Evolutionary conservation across 2,888 invertebrate genomes (phyloP).

Genomic region (Oscheius myriophilus): DNA sequence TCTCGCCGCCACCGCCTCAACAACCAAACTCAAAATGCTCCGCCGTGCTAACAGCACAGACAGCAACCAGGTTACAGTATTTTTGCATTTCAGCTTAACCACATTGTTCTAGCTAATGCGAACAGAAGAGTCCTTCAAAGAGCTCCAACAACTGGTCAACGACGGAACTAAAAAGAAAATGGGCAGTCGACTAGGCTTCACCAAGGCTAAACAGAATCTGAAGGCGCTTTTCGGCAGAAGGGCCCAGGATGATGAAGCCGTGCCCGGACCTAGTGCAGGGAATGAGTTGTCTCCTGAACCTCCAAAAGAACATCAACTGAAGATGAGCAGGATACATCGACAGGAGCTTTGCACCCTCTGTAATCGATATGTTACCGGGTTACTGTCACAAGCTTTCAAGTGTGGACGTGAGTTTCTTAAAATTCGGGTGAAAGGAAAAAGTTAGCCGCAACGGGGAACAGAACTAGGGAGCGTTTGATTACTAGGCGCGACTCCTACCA

Average conservation of each 20-base stretch:
- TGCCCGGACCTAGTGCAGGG: constrained; percentile 33
- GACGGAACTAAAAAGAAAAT: constrained; percentile 46
- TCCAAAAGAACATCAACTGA: constrained; percentile 70
- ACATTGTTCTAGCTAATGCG: neutral
- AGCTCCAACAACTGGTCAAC: constrained; percentile 34
- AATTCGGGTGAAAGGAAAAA: too few species aligned
- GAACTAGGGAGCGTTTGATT: too few species aligned
- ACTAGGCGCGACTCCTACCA: too few species aligned
- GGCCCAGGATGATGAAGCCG: constrained; percentile 65
- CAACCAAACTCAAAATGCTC: constrained; percentile 65
- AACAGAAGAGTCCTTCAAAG: constrained; percentile 28
- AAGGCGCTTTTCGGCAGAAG: constrained; percentile 68
- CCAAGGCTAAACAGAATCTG: constrained; percentile 73
- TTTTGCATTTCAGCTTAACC: neutral
- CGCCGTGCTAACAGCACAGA: constrained; percentile 69
- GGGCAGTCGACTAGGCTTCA: constrained; percentile 70
- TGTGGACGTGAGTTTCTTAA: constrained; percentile 73
- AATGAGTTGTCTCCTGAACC: constrained; percentile 46
- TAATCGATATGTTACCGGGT: constrained; percentile 81
- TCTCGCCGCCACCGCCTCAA: constrained; percentile 66
- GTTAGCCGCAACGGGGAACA: too few species aligned
- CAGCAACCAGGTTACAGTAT: constrained; percentile 50
- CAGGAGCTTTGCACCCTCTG: constrained; percentile 86
- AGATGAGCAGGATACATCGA: constrained; percentile 79
- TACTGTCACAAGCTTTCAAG: constrained; percentile 74